These are phyloP conservation scores for Columba livia DNA, from an alignment of 2,113 vertebrate species.

Conservation along the genomic window DNA sequence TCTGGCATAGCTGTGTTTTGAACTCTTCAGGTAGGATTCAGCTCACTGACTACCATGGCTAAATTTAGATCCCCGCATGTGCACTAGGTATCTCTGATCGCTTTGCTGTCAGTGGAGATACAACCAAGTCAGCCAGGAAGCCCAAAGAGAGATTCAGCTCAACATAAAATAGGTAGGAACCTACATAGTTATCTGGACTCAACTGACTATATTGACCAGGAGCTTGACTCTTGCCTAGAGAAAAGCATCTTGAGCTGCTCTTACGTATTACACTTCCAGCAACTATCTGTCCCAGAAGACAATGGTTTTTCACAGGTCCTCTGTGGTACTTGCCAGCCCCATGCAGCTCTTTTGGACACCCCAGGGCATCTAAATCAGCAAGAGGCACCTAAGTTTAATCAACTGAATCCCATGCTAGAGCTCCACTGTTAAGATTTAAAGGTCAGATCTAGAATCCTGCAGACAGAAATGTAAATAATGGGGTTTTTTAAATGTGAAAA, in stretches of 20 bases:
- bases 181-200: not conserved
- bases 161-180: not conserved
- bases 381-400: not conserved
- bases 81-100: not conserved
- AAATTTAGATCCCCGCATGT: not conserved
- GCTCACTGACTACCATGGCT: not conserved
- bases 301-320: not conserved
- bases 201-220: not conserved
- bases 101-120: not conserved
- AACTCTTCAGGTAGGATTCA: not conserved
- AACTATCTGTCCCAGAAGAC: not conserved
- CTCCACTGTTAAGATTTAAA: not conserved
- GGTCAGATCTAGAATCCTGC: not conserved
- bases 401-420: not conserved
- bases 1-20: not conserved
- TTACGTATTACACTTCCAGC: not conserved
- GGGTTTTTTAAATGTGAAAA: not conserved
- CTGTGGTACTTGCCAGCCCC: not conserved
- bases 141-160: not conserved
- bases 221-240: not conserved
- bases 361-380: not conserved
- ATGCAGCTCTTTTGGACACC: not conserved
- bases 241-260: not conserved
- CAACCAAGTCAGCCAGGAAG: not conserved
- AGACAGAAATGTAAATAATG: not conserved